Base-by-base conservation (phyloP, 1,140 invertebrate species). In the Gerris buenoi region DNA sequence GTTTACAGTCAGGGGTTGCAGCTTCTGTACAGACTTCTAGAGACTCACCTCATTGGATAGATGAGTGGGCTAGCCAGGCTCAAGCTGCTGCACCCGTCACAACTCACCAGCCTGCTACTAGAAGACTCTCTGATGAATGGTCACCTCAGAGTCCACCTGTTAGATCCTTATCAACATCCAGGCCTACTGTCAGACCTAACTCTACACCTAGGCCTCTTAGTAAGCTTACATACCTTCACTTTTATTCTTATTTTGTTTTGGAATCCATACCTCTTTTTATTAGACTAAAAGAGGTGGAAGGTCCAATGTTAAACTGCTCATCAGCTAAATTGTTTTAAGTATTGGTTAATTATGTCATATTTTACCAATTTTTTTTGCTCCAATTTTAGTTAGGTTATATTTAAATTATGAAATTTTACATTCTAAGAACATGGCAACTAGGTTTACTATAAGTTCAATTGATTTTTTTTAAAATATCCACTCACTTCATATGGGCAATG, bases 41-140 rank as follows among this genome's bases (percentile, higher is more conserved):
- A 22, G 64, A 70, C 28, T n/a, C 46, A 57, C 28, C 63, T 2
- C 77, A 77, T 13, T 84, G 82, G 82, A 81, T 84, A 66, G 77
- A 77, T 18, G 81, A 84, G 71, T 82, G 81, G 81, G 81, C 81
- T 1, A 81, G 79, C 22, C 77, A 82, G 69, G 81, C 82, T 60
- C 33, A 46, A 18, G 5, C 5, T 10, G 33, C 33, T 10, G 5
- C 18, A 18, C 5, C 5, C 5, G 5, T 18, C 18, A 46, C 5
- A 18, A 46, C 5, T 46, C 33, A 5, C 5, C 33, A 46, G 18
- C 5, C 18, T 5, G 33, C 18, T 46, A 18, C 33, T 46, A 46
- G 33, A 18, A 46, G 33, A 18, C 33, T 46, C 5, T 46, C 33
- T 10, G 33, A 46, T 18, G 33, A 46, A 5, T 46, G 33, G 33